Conservation (phyloP, 2,113 vertebrate genomes). For the Brachyhypopomus gauderio region DNA sequence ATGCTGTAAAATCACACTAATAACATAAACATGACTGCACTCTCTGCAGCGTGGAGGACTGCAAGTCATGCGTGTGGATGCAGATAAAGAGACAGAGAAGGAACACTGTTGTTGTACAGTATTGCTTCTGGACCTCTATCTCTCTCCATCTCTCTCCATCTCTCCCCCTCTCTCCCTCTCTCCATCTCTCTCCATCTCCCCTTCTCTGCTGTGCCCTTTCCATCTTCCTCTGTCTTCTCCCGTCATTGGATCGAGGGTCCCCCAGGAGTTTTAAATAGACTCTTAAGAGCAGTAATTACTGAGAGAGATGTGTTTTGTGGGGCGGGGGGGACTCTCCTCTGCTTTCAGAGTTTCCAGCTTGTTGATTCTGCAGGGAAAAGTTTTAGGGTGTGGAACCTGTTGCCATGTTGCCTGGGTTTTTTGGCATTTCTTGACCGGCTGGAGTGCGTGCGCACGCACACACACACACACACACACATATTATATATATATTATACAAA, state of each 20-base stretch:
- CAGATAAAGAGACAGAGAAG: too few relatives aligned
- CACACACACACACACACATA: too few relatives aligned
- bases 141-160: too few relatives aligned
- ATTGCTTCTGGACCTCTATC: too few relatives aligned
- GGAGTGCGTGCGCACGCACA: too few relatives aligned
- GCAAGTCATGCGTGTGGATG: background rate
- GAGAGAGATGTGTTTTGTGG: slow-evolving; percentile 7
- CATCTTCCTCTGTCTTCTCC: slow-evolving; percentile 33
- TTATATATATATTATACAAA: too few relatives aligned
- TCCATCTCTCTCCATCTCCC: slow-evolving; percentile 28
- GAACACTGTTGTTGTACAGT: too few relatives aligned
- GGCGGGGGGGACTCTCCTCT: background rate
- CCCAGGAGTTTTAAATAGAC: background rate
- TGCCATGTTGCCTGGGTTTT: too few relatives aligned
- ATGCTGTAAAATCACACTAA: slow-evolving; percentile 7
- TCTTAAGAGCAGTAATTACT: slow-evolving; percentile 32
- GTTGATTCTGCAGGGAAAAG: background rate
- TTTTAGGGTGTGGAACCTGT: too few relatives aligned
- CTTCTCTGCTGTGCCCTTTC: slow-evolving; percentile 4
- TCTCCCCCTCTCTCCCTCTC: slow-evolving; percentile 16
- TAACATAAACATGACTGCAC: too few relatives aligned
- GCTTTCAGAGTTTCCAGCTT: background rate
- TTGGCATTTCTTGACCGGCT: too few relatives aligned
- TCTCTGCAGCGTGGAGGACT: background rate
- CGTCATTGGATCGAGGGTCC: slow-evolving; percentile 19